Base-by-base conservation (phyloP, 2,888 invertebrate species). In the Dryobota labecula region DNA sequence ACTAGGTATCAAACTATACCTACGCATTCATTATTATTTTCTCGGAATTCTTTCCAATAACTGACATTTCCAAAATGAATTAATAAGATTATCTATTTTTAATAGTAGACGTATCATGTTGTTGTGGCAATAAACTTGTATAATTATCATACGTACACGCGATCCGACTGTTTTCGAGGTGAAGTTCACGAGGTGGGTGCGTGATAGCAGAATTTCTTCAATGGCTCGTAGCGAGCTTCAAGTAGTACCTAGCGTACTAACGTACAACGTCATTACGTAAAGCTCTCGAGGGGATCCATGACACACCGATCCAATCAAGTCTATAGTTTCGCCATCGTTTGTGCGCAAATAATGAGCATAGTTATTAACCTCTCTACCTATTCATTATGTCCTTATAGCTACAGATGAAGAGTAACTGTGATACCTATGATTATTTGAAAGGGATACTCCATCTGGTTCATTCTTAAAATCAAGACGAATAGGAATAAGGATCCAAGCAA, bases 131-230 rank as follows among this genome's bases (percentile, higher is more conserved):
- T 62, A 75, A 75, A 81, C 70, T 67, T 38, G 70, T 70, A 66
- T 73, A 27, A 84, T 82, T 84, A 82, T 43, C 76, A 78, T 82
- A 78, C 57, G 27, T 38, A 76, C 79, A 73, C 74, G 71, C 84
- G 73, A 78, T 65, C 70, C 24, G 57, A 30, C 60, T 57, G 57
- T 72, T 80, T 83, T 85, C 62, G 77, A 87, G 87, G 89, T 89
- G 83, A 88, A 89, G 84, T 87, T 90, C 87, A 82, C 85, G 82
- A 74, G 63, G 70, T 72, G 70, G 73, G 68, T 83, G 84, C 84
- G 81, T 86, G 87, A 87, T 84, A 84, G 58, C 63, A 78, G 74
- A 77, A 85, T 82, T 84, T 82, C 75, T 80, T 80, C 84, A 84
- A 83, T 85, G 84, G 81, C 73, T 75, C 49, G 72, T 61, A 36